Evolutionary conservation across 2,113 vertebrate genomes (phyloP), one percentile per base, ranked within the genome.

Genomic region (Prolemur simus): DNA sequence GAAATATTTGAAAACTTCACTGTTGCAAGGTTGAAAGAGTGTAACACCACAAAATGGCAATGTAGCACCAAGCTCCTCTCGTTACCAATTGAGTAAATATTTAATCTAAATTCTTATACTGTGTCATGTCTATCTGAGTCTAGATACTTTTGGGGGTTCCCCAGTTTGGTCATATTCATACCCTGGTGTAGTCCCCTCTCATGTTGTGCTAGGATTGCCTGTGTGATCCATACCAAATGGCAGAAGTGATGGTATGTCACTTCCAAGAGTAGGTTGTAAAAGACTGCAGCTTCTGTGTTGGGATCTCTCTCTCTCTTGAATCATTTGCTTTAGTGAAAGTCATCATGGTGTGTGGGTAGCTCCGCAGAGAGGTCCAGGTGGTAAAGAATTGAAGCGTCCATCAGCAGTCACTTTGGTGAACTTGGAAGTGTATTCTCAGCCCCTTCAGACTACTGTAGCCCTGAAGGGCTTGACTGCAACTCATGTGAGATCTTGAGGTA

Each of bases 61-160:
- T 76, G 64, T 71, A 66, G 27, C 37, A 88, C 39, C 54, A 69
- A 39, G 6, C 17, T n/a, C 27, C n/a, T 63, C 32, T 63, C 2
- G 9, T 78, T 95, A 42, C 37, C 42, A 56, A 82, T 34, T 63
- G 82, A 81, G 7, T 85, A 94, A 91, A 92, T 71, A 92, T 45
- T 89, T 86, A 56, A 71, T 27, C 18, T 56, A 63, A 81, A 2
- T 42, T 68, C 20, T 56, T 47, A n/a, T 54, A 73, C 17, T 66
- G 13, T 45, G 1, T 81, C 9, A 52, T 69, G 2, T 76, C 25
- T 34, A 25, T 21, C 56, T 71, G 52, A 64, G 8, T 54, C 23
- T 71, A 47, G 14, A 66, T 77, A 12, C 2, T 71, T 34, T 76
- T 76, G 8, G 21, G 11, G 2, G 13, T 69, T 58, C 74, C 63